A percentile compares a stretch with the other conserved stretches of the same genome.
phyloP scores from a whole-genome alignment of 2,888 invertebrate genomes.

The Lasius platythorax region DNA sequence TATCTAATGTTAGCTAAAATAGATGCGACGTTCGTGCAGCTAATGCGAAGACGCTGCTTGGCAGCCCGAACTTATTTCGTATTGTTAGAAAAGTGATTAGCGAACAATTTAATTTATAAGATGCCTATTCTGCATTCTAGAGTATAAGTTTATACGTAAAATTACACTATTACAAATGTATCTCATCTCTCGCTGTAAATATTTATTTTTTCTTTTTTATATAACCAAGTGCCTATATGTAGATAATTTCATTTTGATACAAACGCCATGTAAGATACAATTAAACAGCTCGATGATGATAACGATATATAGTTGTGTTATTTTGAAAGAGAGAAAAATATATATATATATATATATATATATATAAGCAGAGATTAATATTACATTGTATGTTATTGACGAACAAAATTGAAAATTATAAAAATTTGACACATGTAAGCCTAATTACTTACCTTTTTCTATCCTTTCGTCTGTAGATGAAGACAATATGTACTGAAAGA shows the following conservation, averaged over 20 bases:
- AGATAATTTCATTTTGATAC: conserved; percentile 30
- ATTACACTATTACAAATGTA: neutral
- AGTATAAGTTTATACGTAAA: conserved; percentile 5
- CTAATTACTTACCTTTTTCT: neutral
- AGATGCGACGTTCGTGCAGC: neutral
- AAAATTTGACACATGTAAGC: neutral
- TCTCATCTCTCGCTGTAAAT: conserved; percentile 42
- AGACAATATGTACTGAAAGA: neutral
- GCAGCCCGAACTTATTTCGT: conserved; percentile 10
- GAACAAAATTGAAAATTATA: neutral
- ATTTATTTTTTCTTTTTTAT: conserved; percentile 38
- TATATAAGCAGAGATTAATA: conserved; percentile 20
- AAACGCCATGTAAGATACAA: conserved; percentile 12
- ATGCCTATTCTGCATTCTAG: neutral
- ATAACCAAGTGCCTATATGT: conserved; percentile 12
- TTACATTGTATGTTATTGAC: conserved; percentile 6
- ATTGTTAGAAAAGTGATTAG: neutral
- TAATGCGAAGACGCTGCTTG: conserved; percentile 2
- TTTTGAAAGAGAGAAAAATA: neutral
- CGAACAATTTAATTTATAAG: conserved; percentile 38
- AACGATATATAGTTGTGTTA: neutral
- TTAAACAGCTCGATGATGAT: neutral
- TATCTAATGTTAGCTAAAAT: neutral
- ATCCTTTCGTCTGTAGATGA: neutral
- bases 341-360: neutral